Evolutionary conservation across 2,797 vertebrate genomes (phyloP).

Genomic region (Lutjanus campechanus): DNA sequence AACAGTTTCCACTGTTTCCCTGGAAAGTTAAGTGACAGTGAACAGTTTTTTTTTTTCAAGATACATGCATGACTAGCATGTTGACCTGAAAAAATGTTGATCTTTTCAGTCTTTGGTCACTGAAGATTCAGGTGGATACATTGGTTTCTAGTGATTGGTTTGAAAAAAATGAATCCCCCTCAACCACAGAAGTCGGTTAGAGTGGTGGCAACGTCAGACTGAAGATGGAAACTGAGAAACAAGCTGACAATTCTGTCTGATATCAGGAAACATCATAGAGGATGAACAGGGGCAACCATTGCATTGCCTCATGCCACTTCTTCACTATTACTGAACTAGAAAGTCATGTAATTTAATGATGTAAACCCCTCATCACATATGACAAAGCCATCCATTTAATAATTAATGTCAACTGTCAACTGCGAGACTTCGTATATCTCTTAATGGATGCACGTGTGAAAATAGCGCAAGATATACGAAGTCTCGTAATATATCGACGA

Average conservation of each 20-base stretch:
- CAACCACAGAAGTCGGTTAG: no score
- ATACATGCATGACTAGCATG: background rate
- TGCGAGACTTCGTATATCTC: no score
- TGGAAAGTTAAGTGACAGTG: background rate
- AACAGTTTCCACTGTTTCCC: background rate
- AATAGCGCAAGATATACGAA: no score
- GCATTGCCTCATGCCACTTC: background rate
- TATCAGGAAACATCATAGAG: background rate
- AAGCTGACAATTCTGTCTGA: no score
- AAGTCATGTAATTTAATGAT: background rate
- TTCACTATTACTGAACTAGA: background rate
- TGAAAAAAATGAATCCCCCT: no score
- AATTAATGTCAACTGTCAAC: no score
- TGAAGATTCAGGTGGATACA: background rate
- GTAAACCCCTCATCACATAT: background rate
- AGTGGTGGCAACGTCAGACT: no score
- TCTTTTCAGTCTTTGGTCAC: background rate
- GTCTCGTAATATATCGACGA: no score
- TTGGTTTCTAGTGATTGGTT: no score
- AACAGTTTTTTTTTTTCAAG: background rate
- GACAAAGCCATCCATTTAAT: background rate
- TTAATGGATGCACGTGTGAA: no score
- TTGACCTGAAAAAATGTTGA: background rate
- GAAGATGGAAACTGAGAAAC: no score
- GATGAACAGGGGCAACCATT: background rate